These are phyloP conservation scores for Eristalis arbustorum DNA, from an alignment of 2,888 invertebrate species.

Conservation along the genomic window DNA sequence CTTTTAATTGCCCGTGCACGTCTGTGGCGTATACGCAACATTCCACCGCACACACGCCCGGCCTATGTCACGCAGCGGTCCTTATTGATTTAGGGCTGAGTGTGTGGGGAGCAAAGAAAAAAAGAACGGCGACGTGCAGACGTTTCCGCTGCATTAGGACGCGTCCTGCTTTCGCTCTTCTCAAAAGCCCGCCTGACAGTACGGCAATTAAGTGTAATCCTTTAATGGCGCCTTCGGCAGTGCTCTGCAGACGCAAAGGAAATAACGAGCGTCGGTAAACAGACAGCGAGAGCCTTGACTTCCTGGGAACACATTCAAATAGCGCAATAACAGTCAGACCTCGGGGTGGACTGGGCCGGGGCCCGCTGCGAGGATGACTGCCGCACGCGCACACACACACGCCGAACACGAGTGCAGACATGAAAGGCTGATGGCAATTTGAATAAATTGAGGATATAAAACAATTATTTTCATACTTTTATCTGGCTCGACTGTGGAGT, in stretches of 20 bases:
- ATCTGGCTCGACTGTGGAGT: slow-evolving; percentile 17
- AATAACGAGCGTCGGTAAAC: slow-evolving; percentile 28
- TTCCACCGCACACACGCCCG: neutral
- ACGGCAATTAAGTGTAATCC: slow-evolving; percentile 55
- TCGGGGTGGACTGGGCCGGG: neutral
- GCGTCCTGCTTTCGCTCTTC: neutral
- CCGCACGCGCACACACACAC: neutral
- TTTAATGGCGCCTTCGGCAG: slow-evolving; percentile 36
- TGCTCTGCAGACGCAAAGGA: slow-evolving; percentile 5
- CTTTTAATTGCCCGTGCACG: slow-evolving; percentile 8
- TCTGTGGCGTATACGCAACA: neutral
- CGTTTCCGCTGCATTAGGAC: slow-evolving; percentile 1
- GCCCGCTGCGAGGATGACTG: neutral
- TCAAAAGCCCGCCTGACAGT: slow-evolving; percentile 25
- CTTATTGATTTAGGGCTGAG: neutral
- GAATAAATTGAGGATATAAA: slow-evolving; percentile 60
- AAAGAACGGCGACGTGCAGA: neutral
- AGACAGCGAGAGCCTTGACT: slow-evolving; percentile 3
- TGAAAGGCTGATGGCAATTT: slow-evolving; percentile 53
- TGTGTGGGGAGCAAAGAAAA: neutral
- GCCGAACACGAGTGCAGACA: slow-evolving; percentile 15
- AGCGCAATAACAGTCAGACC: slow-evolving; percentile 34
- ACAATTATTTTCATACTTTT: slow-evolving; percentile 60
- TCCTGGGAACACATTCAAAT: slow-evolving; percentile 25
- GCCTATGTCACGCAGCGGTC: neutral